A percentile compares a stretch with the other conserved stretches of the same genome.
Conservation (phyloP, 1,140 invertebrate genomes). For the Hycleus cichorii region DNA sequence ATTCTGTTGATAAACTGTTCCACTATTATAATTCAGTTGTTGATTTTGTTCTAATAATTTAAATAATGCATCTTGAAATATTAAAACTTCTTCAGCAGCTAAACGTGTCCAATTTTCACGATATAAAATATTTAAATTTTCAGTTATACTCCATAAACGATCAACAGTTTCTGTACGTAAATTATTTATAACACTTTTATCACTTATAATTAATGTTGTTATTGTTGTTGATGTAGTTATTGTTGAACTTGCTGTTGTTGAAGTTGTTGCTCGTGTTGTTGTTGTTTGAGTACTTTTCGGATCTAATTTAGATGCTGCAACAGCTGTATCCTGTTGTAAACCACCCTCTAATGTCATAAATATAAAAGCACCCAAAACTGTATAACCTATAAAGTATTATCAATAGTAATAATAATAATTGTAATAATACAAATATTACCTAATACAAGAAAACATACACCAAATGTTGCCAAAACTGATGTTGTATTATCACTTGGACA, state of each 20-base stretch:
- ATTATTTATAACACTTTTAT: conserved; percentile 32
- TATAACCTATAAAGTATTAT: conserved; percentile 49
- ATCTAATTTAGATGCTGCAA: conserved; percentile 53
- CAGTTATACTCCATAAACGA: conserved; percentile 86
- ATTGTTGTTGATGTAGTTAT: too few species aligned
- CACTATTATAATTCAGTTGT: conserved; percentile 30
- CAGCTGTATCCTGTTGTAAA: conserved; percentile 44
- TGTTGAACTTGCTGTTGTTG: too few species aligned
- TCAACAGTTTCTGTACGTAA: conserved; percentile 59
- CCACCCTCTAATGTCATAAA: conserved; percentile 81
- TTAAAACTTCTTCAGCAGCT: conserved; percentile 72
- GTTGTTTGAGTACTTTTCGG: conserved; percentile 32
- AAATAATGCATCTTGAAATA: conserved; percentile 64
- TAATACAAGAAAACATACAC: conserved; percentile 77
- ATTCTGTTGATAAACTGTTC: conserved; percentile 16
- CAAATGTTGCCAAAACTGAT: conserved; percentile 42
- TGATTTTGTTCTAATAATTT: conserved; percentile 25
- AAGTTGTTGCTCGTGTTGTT: neutral
- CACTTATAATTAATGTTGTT: neutral
- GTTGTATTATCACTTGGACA: conserved; percentile 33
- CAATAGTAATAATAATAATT: too few species aligned
- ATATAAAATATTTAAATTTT: conserved; percentile 88
- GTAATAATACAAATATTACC: conserved; percentile 34
- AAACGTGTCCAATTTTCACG: conserved; percentile 90
- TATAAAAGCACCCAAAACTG: conserved; percentile 82